phyloP scores from a whole-genome alignment of 2,888 invertebrate genomes.

The Amphiduros pacificus region DNA sequence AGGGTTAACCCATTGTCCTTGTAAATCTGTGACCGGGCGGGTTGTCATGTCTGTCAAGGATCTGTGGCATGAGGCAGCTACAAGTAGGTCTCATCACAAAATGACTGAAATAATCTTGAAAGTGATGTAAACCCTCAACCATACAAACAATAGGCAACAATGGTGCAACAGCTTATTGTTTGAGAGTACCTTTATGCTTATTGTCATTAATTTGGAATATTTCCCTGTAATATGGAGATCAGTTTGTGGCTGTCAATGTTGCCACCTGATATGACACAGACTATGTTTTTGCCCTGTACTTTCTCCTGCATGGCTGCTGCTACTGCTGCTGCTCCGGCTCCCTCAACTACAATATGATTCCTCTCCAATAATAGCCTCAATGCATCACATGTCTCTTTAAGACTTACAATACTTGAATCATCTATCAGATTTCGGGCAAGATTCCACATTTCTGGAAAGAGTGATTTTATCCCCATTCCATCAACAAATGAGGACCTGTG shows the following conservation, averaged over 20 bases:
- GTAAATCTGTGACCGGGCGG: no score
- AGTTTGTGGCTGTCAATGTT: conserved; percentile 47
- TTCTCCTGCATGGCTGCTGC: conserved; percentile 37
- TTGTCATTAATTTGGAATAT: no score
- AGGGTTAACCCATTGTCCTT: no score
- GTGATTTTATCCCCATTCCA: conserved; percentile 45
- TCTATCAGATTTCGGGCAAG: conserved; percentile 39
- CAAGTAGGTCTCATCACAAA: no score
- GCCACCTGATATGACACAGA: conserved; percentile 54
- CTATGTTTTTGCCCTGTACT: conserved; percentile 41
- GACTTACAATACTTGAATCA: conserved; percentile 41
- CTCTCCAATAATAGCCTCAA: conserved; percentile 43
- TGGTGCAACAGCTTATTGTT: no score
- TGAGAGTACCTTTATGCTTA: no score
- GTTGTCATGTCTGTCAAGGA: no score
- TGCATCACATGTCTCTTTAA: conserved; percentile 44
- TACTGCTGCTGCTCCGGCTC: conserved; percentile 50
- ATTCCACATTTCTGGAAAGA: conserved; percentile 50
- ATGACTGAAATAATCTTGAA: no score
- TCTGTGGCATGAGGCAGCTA: no score
- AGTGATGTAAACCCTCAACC: no score
- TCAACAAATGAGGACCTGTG: conserved; percentile 49
- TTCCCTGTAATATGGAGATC: conserved; percentile 19
- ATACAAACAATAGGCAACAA: no score
- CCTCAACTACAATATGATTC: conserved; percentile 52